Evolutionary conservation across 2,888 invertebrate species (phyloP).

Genomic region (Seira sanloemensis): DNA sequence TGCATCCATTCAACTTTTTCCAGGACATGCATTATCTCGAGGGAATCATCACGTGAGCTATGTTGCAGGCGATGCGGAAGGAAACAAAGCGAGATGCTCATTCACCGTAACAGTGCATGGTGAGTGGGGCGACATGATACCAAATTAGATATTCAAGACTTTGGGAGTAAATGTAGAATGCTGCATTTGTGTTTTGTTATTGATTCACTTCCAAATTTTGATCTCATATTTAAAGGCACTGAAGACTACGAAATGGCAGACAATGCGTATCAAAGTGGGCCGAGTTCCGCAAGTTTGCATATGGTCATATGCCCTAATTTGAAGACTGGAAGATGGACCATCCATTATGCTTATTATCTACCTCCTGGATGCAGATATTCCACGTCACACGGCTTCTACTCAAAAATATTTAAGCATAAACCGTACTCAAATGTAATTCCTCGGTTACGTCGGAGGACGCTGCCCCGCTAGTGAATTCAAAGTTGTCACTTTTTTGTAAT

Average conservation of each 20-base stretch:
- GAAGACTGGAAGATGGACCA: conserved; percentile 73
- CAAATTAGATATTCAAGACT: not conserved
- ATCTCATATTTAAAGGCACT: conserved; percentile 52
- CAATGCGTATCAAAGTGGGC: conserved; percentile 68
- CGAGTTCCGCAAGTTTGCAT: conserved; percentile 66
- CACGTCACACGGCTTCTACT: conserved; percentile 67
- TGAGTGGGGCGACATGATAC: conserved; percentile 74
- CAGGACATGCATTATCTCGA: conserved; percentile 79
- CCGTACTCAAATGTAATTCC: conserved; percentile 68
- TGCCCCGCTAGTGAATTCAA: conserved; percentile 40
- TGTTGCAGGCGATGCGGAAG: conserved; percentile 81
- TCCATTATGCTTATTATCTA: conserved; percentile 73
- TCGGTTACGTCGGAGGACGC: conserved; percentile 68
- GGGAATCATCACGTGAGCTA: conserved; percentile 82
- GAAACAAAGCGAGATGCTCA: conserved; percentile 81
- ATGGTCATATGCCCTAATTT: conserved; percentile 74
- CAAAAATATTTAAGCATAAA: conserved; percentile 73
- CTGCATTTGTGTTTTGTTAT: not conserved
- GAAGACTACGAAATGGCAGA: conserved; percentile 74
- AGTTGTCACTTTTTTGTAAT: not conserved
- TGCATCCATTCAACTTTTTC: not conserved
- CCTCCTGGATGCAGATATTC: conserved; percentile 73
- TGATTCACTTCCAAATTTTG: not conserved
- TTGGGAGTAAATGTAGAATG: no score
- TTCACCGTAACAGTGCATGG: conserved; percentile 81